These are phyloP conservation scores for Chaetogeoica ovagalla DNA, from an alignment of 2,888 invertebrate species.

Conservation along the genomic window DNA sequence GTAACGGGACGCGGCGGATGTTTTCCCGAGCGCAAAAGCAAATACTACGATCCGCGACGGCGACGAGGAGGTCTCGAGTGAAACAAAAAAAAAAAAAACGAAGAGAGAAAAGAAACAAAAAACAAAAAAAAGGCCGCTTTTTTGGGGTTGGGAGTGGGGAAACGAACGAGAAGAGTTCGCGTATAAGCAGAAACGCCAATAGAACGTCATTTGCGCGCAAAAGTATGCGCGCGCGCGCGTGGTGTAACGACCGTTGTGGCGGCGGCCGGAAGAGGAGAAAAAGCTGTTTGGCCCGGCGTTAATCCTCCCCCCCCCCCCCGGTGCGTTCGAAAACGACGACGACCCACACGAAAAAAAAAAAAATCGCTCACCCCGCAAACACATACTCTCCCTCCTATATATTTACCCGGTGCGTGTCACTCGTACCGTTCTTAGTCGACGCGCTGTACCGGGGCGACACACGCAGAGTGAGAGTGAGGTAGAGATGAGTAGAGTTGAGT, in stretches of 20 bases:
- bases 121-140: not conserved
- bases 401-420: not conserved
- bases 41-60: slow-evolving; percentile 4
- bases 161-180: slow-evolving; percentile 21
- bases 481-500: no score
- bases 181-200: slow-evolving; percentile 50
- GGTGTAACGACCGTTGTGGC: not conserved
- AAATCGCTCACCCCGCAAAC: not conserved
- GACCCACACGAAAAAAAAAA: not conserved
- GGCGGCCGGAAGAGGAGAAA: not conserved
- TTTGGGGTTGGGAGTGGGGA: no score
- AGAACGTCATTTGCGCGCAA: slow-evolving; percentile 31
- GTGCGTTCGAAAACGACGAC: slow-evolving; percentile 14
- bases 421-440: not conserved
- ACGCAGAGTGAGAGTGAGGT: no score
- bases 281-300: slow-evolving; percentile 27
- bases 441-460: not conserved
- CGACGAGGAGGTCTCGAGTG: not conserved
- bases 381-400: not conserved
- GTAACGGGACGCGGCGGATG: not conserved
- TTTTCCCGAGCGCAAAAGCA: slow-evolving; percentile 36
- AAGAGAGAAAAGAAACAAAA: no score
- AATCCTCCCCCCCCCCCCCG: no score
- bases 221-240: not conserved
- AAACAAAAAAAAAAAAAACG: slow-evolving; percentile 9